A percentile compares a stretch with the other conserved stretches of the same genome.
Evolutionary conservation across 1,140 invertebrate genomes (phyloP).

Genomic region (Gonioctena quinquepunctata): DNA sequence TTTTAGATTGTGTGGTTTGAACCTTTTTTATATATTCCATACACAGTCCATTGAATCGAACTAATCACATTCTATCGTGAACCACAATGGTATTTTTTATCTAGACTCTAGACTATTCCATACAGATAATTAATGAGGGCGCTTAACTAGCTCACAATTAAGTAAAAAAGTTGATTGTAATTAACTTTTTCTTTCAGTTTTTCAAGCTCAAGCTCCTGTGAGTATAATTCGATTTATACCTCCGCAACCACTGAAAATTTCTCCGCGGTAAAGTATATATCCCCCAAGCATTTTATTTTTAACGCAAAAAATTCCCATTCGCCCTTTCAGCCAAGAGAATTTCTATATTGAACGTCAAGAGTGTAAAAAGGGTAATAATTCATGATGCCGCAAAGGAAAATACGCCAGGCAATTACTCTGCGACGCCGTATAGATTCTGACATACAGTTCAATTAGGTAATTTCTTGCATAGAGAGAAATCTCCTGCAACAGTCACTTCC

Average conservation of each 20-base stretch:
- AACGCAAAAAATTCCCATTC: neutral
- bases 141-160: too few species aligned
- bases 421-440: neutral
- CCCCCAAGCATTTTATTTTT: neutral
- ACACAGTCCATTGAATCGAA: too few species aligned
- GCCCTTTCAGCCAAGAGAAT: neutral
- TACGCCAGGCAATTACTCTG: neutral
- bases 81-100: too few species aligned
- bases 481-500: too few species aligned
- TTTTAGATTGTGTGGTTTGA: too few species aligned
- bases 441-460: neutral
- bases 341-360: neutral
- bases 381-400: neutral
- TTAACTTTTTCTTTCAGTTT: neutral
- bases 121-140: too few species aligned
- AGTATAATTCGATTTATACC: neutral
- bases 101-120: too few species aligned
- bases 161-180: too few species aligned
- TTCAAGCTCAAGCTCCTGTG: neutral
- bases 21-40: too few species aligned
- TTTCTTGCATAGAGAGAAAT: too few species aligned
- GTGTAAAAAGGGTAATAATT: neutral
- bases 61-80: too few species aligned
- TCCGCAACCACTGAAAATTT: neutral
- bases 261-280: neutral